Percentiles rank a stretch among this genome's conserved stretches.
phyloP scores from a whole-genome alignment of 1,140 invertebrate species.

The Pseudomyrmex pallidus region DNA sequence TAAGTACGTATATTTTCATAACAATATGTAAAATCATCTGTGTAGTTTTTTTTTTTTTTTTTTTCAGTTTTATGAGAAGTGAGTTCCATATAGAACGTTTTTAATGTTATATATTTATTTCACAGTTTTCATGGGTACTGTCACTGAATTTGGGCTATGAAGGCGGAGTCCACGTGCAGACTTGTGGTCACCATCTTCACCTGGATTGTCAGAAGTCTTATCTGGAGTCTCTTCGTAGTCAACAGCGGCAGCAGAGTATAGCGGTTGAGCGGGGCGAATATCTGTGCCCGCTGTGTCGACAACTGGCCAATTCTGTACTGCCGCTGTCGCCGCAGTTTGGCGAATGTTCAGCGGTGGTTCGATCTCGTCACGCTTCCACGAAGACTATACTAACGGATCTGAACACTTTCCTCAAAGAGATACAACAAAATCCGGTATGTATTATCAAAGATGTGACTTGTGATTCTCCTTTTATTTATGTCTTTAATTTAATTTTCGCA shows the following conservation, averaged over 20 bases:
- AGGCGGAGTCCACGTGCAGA: conserved; percentile 97
- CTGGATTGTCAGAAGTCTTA: conserved; percentile 96
- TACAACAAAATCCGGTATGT: conserved; percentile 88
- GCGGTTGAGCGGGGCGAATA: conserved; percentile 95
- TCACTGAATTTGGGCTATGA: conserved; percentile 96
- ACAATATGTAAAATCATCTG: not conserved
- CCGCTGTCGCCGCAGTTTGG: conserved; percentile 93
- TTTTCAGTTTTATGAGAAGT: conserved; percentile 7
- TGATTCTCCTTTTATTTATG: not conserved
- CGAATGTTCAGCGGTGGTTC: conserved; percentile 88
- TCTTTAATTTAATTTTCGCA: conserved; percentile 10
- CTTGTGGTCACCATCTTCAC: conserved; percentile 98
- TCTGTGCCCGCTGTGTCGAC: conserved; percentile 96
- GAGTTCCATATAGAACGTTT: not conserved
- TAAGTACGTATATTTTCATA: not conserved
- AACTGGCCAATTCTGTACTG: conserved; percentile 96
- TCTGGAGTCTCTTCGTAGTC: conserved; percentile 91
- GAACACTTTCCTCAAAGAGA: conserved; percentile 89
- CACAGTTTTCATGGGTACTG: conserved; percentile 92
- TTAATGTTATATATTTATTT: conserved; percentile 43
- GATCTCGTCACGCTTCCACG: conserved; percentile 86
- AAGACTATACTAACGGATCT: conserved; percentile 87
- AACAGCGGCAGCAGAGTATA: conserved; percentile 90
- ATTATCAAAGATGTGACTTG: not conserved
- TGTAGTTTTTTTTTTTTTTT: not conserved